Conservation (phyloP, 92 coral and sea anemone species). For the Pocillopora meandrina region DNA sequence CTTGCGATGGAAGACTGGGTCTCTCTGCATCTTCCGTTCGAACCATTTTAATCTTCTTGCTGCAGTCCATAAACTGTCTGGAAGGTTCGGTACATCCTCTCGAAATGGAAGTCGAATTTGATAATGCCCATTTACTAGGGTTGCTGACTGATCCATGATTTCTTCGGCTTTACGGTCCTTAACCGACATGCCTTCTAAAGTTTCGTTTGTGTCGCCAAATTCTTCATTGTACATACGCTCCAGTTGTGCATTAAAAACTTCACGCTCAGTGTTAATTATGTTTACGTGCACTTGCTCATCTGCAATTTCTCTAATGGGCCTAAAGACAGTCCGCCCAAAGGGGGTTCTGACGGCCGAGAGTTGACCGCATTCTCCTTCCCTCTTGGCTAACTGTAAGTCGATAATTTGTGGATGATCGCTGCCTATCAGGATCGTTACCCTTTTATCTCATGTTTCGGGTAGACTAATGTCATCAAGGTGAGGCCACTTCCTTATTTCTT, state of each 20-base stretch:
- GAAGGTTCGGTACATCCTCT: too few relatives aligned
- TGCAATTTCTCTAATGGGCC: constrained; percentile 52
- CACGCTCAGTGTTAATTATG: constrained; percentile 40
- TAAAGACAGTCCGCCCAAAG: constrained; percentile 76
- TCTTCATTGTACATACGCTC: constrained; percentile 5
- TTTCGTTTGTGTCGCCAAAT: constrained; percentile 35
- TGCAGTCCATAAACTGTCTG: too few relatives aligned
- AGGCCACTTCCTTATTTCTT: constrained; percentile 68
- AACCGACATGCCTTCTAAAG: constrained; percentile 37
- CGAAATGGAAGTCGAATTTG: constrained; percentile 5
- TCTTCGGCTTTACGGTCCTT: constrained; percentile 66
- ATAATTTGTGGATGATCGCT: constrained; percentile 68
- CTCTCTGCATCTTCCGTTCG: too few relatives aligned
- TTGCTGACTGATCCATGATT: constrained; percentile 65
- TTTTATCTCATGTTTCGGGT: constrained; percentile 53
- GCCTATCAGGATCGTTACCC: constrained; percentile 65
- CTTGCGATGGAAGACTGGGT: too few relatives aligned
- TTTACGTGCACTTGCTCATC: constrained; percentile 30
- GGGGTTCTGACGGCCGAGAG: constrained; percentile 67
- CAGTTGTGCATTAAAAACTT: constrained; percentile 45
- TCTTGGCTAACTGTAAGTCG: constrained; percentile 54
- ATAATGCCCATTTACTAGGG: constrained; percentile 70
- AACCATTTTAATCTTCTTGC: too few relatives aligned
- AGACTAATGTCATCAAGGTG: constrained; percentile 55
- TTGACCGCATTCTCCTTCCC: constrained; percentile 55